Percentiles rank a stretch among this genome's conserved stretches.
Evolutionary conservation across 2,888 invertebrate genomes (phyloP).

Genomic region (Conops quadrifasciatus): DNA sequence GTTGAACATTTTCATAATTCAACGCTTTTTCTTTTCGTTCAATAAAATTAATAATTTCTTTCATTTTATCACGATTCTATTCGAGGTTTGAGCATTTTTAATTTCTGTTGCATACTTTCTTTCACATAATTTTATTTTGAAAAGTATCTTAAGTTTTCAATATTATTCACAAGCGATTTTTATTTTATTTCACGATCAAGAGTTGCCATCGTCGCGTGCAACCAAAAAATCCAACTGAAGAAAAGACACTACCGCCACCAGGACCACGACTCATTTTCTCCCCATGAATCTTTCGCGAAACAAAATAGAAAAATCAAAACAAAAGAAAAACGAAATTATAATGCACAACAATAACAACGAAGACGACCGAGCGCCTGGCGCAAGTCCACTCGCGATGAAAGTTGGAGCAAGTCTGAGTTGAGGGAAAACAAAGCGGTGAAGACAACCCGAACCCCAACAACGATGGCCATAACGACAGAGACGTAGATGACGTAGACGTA

Average conservation of each 20-base stretch:
- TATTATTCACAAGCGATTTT: not conserved
- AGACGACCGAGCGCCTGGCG: slow-evolving; percentile 5
- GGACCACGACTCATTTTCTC: slow-evolving; percentile 15
- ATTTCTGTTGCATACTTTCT: not conserved
- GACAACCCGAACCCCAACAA: not conserved
- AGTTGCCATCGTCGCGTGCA: slow-evolving; percentile 26
- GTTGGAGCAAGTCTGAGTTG: slow-evolving; percentile 40
- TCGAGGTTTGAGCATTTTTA: not conserved
- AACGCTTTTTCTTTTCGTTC: not conserved
- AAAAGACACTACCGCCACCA: slow-evolving; percentile 5
- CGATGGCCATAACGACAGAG: not conserved
- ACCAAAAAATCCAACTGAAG: not conserved
- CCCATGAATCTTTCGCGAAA: slow-evolving; percentile 1
- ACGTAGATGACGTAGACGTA: no score
- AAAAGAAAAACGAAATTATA: slow-evolving; percentile 1
- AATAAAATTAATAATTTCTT: no score
- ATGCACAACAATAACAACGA: slow-evolving; percentile 1
- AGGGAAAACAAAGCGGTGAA: slow-evolving; percentile 17
- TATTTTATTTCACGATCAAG: slow-evolving; percentile 4
- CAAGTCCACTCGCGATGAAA: slow-evolving; percentile 34
- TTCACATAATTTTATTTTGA: slow-evolving; percentile 6
- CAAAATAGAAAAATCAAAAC: slow-evolving; percentile 10
- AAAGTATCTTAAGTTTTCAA: not conserved
- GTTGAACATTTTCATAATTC: not conserved
- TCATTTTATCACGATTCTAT: no score